phyloP scores from a whole-genome alignment of 2,888 invertebrate genomes.

The Chloroclystis v-ata region DNA sequence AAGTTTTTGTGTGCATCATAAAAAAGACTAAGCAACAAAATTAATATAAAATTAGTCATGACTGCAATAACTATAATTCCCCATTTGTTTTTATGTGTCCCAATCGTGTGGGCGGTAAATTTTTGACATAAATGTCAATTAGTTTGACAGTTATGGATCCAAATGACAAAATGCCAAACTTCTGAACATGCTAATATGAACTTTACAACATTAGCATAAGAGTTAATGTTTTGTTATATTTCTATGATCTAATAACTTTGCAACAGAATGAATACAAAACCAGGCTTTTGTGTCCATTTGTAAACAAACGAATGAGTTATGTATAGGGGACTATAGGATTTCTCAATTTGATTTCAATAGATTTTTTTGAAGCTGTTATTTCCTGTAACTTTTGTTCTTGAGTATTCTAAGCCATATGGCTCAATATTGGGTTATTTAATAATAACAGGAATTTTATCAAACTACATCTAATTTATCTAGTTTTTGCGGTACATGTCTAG shows the following conservation, averaged over 20 bases:
- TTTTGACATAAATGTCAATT: constrained; percentile 33
- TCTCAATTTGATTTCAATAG: constrained; percentile 9
- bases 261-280: constrained; percentile 31
- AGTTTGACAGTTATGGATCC: constrained; percentile 26
- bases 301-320: constrained; percentile 48
- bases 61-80: constrained; percentile 6
- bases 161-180: constrained; percentile 1
- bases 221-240: neutral
- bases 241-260: constrained; percentile 6
- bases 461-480: no score
- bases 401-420: no score
- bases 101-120: constrained; percentile 27
- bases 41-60: neutral
- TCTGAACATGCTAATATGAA: constrained; percentile 4
- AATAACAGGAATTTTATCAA: no score
- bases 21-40: neutral
- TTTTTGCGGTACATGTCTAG: no score
- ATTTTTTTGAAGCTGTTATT: constrained; percentile 9
- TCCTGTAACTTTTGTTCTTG: no score
- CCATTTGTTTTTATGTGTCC: constrained; percentile 19
- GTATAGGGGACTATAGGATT: constrained; percentile 38
- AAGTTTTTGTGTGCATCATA: no score
- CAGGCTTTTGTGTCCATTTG: constrained; percentile 29
- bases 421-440: no score
- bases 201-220: neutral